Percentiles rank a stretch among this genome's conserved stretches.
Conservation (phyloP, 2,888 invertebrate genomes). For the Andricus curvator region DNA sequence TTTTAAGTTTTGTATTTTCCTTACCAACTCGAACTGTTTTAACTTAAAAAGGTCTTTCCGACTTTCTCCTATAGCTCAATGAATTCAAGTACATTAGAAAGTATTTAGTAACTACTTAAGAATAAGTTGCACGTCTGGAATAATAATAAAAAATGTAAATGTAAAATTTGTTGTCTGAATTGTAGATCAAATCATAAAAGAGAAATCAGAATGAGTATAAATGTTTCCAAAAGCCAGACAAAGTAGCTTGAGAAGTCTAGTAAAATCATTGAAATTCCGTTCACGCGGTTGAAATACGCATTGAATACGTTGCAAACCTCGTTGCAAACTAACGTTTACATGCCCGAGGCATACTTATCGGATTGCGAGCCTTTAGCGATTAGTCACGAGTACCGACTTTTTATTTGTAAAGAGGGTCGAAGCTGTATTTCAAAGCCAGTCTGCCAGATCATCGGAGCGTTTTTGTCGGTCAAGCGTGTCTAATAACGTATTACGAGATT, state of each 20-base stretch:
- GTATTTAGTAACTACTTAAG: too few relatives aligned
- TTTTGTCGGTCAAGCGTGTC: background rate
- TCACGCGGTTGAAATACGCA: conserved; percentile 26
- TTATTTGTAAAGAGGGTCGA: conserved; percentile 13
- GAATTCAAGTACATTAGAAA: too few relatives aligned
- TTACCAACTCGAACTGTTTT: too few relatives aligned
- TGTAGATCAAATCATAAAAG: background rate
- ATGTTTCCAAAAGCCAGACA: conserved; percentile 21
- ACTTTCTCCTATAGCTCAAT: too few relatives aligned
- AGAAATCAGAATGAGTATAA: conserved; percentile 11
- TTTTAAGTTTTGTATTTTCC: too few relatives aligned
- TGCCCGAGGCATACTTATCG: conserved; percentile 33
- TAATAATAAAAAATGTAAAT: too few relatives aligned
- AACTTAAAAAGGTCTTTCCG: too few relatives aligned
- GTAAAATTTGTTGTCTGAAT: background rate
- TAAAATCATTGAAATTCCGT: conserved; percentile 31
- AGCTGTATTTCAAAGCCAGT: conserved; percentile 10
- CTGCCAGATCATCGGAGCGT: background rate
- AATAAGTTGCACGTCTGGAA: background rate
- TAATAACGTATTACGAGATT: background rate
- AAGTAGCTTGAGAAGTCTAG: conserved; percentile 14
- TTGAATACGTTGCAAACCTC: too few relatives aligned
- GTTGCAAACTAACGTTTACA: conserved; percentile 36
- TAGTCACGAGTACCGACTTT: conserved; percentile 24
- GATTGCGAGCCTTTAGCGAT: conserved; percentile 17